Evolutionary conservation across 2,888 invertebrate species (phyloP).

Genomic region (Choristoneura rosaceana): DNA sequence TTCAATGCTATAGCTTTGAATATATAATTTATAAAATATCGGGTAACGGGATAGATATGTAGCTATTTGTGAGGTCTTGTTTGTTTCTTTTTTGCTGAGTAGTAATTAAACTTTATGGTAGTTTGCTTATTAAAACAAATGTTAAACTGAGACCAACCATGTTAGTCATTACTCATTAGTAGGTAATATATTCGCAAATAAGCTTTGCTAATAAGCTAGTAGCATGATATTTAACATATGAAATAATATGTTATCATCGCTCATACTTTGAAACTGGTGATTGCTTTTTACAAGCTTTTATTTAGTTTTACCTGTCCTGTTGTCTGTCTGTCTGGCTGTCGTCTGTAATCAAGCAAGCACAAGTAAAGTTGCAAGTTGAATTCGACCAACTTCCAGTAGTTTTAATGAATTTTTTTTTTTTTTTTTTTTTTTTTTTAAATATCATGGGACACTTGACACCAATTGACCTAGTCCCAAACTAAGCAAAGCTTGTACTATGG

Average conservation of each 20-base stretch:
- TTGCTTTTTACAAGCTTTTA: not conserved
- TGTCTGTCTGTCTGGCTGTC: too few relatives aligned
- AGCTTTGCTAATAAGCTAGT: not conserved
- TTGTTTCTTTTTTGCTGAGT: conserved; percentile 25
- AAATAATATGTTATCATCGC: not conserved
- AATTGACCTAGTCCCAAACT: too few relatives aligned
- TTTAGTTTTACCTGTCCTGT: too few relatives aligned
- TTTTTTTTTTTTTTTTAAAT: too few relatives aligned
- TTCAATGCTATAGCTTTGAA: conserved; percentile 9
- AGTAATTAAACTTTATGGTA: conserved; percentile 24
- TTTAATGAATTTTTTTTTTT: too few relatives aligned
- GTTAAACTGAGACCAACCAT: not conserved
- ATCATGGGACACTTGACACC: too few relatives aligned
- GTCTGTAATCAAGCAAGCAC: too few relatives aligned
- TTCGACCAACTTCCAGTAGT: too few relatives aligned
- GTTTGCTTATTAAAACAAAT: conserved; percentile 24
- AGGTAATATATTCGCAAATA: not conserved
- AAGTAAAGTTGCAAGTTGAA: too few relatives aligned
- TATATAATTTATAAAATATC: conserved; percentile 17
- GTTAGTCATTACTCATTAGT: not conserved
- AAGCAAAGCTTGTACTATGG: too few relatives aligned
- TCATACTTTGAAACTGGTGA: not conserved
- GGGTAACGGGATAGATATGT: conserved; percentile 15
- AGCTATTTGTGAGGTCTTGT: conserved; percentile 37
- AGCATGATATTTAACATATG: not conserved